A percentile compares a stretch with the other conserved stretches of the same genome.
Evolutionary conservation across 2,113 vertebrate genomes (phyloP).

Genomic region (Halichoerus grypus): DNA sequence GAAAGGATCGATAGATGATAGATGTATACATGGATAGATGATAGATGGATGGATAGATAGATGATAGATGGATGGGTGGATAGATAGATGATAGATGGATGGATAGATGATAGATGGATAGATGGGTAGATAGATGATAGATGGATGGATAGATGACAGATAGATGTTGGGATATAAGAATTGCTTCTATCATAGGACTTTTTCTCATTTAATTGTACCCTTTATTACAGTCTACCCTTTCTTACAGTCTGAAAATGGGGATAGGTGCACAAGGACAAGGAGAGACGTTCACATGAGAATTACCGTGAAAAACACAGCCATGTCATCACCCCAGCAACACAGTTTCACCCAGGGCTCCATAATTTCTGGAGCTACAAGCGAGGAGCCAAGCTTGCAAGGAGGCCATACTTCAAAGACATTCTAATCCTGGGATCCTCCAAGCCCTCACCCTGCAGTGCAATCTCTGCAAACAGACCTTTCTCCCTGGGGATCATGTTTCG

Average conservation of each 20-base stretch:
- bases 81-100: not conserved
- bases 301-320: not conserved
- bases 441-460: accelerated
- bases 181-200: accelerated
- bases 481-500: not conserved
- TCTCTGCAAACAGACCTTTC: not conserved
- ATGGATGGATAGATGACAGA: not conserved
- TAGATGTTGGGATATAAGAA: not conserved
- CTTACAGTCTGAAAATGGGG: not conserved
- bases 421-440: not conserved
- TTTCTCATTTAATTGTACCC: not conserved
- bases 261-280: not conserved
- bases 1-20: not conserved
- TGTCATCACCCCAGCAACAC: accelerated
- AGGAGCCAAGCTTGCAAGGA: not conserved
- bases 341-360: not conserved
- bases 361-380: no score
- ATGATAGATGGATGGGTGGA: not conserved
- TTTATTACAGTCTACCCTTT: not conserved
- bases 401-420: not conserved
- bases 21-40: no score
- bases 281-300: accelerated
- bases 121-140: not conserved
- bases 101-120: not conserved
- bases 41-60: not conserved